phyloP scores from a whole-genome alignment of 2,888 invertebrate species.

The Halocaridina rubra region DNA sequence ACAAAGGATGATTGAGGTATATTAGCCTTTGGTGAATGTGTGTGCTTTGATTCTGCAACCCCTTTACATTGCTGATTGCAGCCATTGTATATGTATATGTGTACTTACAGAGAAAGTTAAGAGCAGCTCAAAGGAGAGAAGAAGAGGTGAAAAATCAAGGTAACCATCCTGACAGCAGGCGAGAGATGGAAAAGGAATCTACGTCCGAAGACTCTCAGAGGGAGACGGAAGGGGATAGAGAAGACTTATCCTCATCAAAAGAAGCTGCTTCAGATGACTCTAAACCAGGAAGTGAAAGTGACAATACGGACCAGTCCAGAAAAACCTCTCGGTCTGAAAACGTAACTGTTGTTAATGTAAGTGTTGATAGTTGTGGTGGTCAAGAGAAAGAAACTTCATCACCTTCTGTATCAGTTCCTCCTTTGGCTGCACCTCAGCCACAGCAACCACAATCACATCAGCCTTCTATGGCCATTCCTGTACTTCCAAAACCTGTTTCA shows the following conservation, averaged over 20 bases:
- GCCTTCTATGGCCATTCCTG: slow-evolving; percentile 28
- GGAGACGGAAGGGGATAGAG: slow-evolving; percentile 30
- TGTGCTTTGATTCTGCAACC: too few species aligned
- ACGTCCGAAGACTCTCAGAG: slow-evolving; percentile 61
- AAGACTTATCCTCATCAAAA: not conserved
- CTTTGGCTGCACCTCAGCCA: too few species aligned
- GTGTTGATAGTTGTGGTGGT: not conserved
- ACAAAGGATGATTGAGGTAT: too few species aligned
- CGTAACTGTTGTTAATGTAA: slow-evolving; percentile 26
- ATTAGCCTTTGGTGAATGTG: too few species aligned
- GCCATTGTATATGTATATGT: too few species aligned
- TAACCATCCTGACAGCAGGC: slow-evolving; percentile 66
- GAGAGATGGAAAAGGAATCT: slow-evolving; percentile 42
- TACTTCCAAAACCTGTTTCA: slow-evolving; percentile 53
- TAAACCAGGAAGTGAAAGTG: slow-evolving; percentile 26
- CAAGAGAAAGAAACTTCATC: slow-evolving; percentile 3
- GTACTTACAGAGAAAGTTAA: slow-evolving; percentile 75
- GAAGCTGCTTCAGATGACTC: slow-evolving; percentile 23
- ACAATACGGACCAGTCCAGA: not conserved
- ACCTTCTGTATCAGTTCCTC: not conserved
- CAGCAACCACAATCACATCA: not conserved
- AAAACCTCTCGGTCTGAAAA: slow-evolving; percentile 19
- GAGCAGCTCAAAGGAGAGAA: slow-evolving; percentile 73
- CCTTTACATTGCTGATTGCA: too few species aligned
- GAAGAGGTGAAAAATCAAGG: slow-evolving; percentile 68